These are phyloP conservation scores for Pollachius pollachius DNA, from an alignment of 2,113 vertebrate species.

Conservation along the genomic window DNA sequence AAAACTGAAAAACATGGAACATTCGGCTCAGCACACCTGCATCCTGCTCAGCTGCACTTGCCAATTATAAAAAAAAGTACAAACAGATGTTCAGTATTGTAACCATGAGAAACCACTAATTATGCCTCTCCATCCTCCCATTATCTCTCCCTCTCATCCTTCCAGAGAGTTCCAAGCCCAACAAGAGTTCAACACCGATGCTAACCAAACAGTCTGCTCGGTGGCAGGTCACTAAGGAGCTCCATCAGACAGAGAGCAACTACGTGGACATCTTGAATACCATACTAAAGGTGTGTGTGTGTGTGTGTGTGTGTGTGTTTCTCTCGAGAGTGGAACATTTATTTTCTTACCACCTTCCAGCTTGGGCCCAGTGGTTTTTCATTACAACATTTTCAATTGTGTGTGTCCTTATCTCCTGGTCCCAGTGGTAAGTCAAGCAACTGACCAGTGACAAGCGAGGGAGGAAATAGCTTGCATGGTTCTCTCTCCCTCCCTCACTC, in stretches of 20 bases:
- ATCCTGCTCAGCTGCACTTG: too few relatives aligned
- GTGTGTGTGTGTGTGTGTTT: background rate
- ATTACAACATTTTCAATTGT: constrained; percentile 24
- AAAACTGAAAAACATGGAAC: too few relatives aligned
- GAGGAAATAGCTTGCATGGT: constrained; percentile 52
- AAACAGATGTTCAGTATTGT: too few relatives aligned
- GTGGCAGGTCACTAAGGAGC: constrained; percentile 98
- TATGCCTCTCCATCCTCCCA: too few relatives aligned
- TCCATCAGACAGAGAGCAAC: constrained; percentile 98
- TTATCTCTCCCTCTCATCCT: constrained; percentile 24
- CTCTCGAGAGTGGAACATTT: too few relatives aligned
- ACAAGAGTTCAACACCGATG: constrained; percentile 83
- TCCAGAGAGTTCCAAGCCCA: constrained; percentile 78
- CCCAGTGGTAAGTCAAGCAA: constrained; percentile 46
- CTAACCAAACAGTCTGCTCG: constrained; percentile 90
- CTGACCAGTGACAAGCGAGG: constrained; percentile 56
- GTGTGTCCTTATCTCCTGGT: constrained; percentile 47
- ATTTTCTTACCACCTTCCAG: background rate
- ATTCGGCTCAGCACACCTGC: too few relatives aligned
- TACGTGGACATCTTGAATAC: constrained; percentile 96
- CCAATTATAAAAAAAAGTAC: too few relatives aligned
- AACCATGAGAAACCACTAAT: too few relatives aligned
- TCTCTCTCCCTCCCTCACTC: constrained; percentile 15
- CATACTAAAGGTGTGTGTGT: constrained; percentile 72
- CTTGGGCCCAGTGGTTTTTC: constrained; percentile 14